These are phyloP conservation scores for Amphiprion clarkii DNA, from an alignment of 2,797 vertebrate species.

Conservation along the genomic window DNA sequence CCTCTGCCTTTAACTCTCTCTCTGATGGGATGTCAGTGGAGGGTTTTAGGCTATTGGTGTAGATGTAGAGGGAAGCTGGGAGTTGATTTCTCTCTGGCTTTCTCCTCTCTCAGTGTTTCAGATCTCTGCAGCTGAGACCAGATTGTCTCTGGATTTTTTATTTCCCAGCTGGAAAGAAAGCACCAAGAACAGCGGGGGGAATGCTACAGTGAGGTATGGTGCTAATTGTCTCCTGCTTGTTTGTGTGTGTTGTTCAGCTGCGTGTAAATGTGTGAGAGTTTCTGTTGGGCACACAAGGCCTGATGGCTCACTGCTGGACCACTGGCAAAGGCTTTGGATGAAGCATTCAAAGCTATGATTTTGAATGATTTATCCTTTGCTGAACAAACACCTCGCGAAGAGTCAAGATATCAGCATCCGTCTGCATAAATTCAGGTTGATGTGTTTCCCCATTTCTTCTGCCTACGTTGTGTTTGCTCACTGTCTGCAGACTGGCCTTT, in stretches of 20 bases:
- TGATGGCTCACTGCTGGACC: conserved; percentile 3
- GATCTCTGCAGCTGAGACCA: conserved; percentile 65
- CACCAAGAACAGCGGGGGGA: conserved; percentile 26
- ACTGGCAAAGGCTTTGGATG: conserved; percentile 12
- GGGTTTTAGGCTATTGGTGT: conserved; percentile 77
- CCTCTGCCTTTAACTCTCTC: conserved; percentile 19
- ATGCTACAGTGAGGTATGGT: conserved; percentile 70
- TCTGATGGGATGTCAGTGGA: conserved; percentile 75
- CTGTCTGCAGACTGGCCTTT: conserved; percentile 27
- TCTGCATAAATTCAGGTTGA: conserved; percentile 5
- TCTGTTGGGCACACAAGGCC: conserved; percentile 20
- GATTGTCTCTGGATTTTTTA: conserved; percentile 67
- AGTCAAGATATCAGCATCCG: not conserved
- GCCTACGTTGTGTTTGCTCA: conserved; percentile 40
- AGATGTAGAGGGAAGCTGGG: conserved; percentile 68
- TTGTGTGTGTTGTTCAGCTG: conserved; percentile 9
- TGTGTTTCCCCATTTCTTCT: conserved; percentile 9
- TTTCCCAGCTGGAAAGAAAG: conserved; percentile 45
- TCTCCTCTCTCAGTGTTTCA: conserved; percentile 48
- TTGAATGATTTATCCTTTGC: conserved; percentile 1
- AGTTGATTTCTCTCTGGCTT: conserved; percentile 54
- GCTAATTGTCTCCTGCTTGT: conserved; percentile 37
- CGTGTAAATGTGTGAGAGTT: conserved; percentile 14
- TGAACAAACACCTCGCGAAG: not conserved
- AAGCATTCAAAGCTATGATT: not conserved